These are phyloP conservation scores for Papilio gigon DNA, from an alignment of 2,888 invertebrate genomes.

Conservation along the genomic window DNA sequence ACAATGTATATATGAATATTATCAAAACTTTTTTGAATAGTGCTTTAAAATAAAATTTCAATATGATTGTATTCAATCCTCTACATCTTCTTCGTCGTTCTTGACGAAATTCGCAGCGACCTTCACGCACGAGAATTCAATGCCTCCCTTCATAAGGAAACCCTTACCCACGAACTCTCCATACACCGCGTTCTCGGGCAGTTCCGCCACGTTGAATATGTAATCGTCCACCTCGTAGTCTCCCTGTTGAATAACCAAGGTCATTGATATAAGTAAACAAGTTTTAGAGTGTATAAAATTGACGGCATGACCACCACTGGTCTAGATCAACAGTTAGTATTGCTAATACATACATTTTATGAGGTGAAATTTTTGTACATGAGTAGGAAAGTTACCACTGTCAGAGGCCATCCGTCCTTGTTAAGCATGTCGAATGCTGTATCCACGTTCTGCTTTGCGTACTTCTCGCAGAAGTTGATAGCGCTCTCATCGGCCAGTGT, in stretches of 20 bases:
- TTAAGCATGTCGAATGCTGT: slow-evolving; percentile 47
- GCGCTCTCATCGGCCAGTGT: slow-evolving; percentile 53
- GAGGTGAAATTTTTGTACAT: background rate
- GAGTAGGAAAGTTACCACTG: slow-evolving; percentile 47
- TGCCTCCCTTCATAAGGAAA: slow-evolving; percentile 46
- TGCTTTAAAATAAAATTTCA: background rate
- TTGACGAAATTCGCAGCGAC: slow-evolving; percentile 48
- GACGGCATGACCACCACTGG: too few relatives aligned
- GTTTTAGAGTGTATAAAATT: too few relatives aligned
- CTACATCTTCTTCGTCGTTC: slow-evolving; percentile 44
- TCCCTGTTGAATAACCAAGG: slow-evolving; percentile 52
- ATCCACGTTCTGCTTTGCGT: slow-evolving; percentile 53
- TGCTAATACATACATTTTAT: too few relatives aligned
- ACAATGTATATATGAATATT: too few relatives aligned
- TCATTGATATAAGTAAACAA: too few relatives aligned
- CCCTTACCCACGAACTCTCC: slow-evolving; percentile 54
- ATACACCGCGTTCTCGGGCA: slow-evolving; percentile 54
- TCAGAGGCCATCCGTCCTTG: slow-evolving; percentile 55
- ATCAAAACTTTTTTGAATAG: too few relatives aligned
- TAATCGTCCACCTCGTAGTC: slow-evolving; percentile 49
- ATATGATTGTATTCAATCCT: slow-evolving; percentile 25
- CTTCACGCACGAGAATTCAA: slow-evolving; percentile 49
- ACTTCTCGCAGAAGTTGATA: slow-evolving; percentile 52
- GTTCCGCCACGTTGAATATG: slow-evolving; percentile 57
- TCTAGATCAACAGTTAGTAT: too few relatives aligned